phyloP scores from a whole-genome alignment of 2,113 vertebrate species.

The Microtus oregoni region DNA sequence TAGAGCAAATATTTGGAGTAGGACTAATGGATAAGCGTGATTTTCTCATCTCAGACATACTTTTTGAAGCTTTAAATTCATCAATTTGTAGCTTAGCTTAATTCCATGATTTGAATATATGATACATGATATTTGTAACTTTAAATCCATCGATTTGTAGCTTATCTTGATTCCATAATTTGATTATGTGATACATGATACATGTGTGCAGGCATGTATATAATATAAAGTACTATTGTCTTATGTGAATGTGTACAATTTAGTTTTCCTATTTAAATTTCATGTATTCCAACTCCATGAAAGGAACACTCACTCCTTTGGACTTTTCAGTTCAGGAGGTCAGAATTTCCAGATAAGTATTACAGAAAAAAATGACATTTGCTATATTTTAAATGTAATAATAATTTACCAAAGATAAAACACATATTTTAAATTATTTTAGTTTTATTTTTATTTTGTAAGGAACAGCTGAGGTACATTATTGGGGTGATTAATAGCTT shows the following conservation, averaged over 20 bases:
- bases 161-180: background rate
- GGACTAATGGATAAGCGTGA: background rate
- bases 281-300: background rate
- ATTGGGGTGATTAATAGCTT: background rate
- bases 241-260: slow-evolving; percentile 5
- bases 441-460: slow-evolving; percentile 35
- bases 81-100: background rate
- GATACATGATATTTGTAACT: background rate
- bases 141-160: background rate
- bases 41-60: background rate
- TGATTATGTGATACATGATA: background rate
- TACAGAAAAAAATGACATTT: background rate
- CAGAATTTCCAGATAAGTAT: slow-evolving; percentile 2
- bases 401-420: slow-evolving; percentile 27
- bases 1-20: slow-evolving; percentile 14
- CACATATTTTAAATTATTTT: background rate
- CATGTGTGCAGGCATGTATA: background rate
- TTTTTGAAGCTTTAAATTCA: background rate
- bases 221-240: slow-evolving; percentile 5
- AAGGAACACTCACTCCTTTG: background rate
- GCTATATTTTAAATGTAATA: background rate
- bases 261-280: slow-evolving; percentile 1
- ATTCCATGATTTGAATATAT: background rate
- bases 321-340: background rate
- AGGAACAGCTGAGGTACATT: background rate